Evolutionary conservation across 2,888 invertebrate genomes (phyloP), one percentile per base, ranked within the genome.

Genomic region (Craniophora ligustri): DNA sequence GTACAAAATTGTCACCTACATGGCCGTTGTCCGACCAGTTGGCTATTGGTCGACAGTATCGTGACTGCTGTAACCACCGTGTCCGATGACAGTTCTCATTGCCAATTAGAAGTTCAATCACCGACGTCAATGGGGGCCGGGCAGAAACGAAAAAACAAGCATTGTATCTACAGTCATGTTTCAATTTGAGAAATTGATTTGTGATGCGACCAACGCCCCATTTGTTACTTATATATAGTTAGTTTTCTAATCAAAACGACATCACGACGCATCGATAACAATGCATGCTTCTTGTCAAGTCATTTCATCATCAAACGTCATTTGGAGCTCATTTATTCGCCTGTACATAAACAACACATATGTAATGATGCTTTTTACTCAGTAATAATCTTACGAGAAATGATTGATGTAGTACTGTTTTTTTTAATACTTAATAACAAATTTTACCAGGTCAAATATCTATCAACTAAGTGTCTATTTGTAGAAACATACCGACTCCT

Each of bases 101-200:
- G 83, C 79, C 89, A 89, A 90, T 91, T 91, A 88, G 78, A 85
- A 86, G 91, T 89, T 91, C 91, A 90, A 79, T 91, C 87, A 89
- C 88, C 88, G 81, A 67, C 79, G 72, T 71, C 78, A 81, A 75
- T 73, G 76, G 77, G 71, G 76, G 75, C 77, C 75, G 69, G 61
- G 62, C 65, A 69, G 71, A 65, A 69, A 42, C 55, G 65, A 76
- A 82, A 85, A 86, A 85, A 84, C 79, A 73, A 75, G 55, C 71
- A 67, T 76, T 78, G 72, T 74, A 68, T 42, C 74, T 69, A 66
- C 78, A 81, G 82, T 83, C 87, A 85, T 86, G 86, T 86, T 87
- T 86, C 89, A 88, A 88, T 91, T 89, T 87, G 81, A 75, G 65
- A 84, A 89, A 90, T 88, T 87, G 88, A 88, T 89, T 89, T 84